Evolutionary conservation across 2,888 invertebrate genomes (phyloP), one percentile per base, ranked within the genome.

Genomic region (Nephrotoma appendiculata): DNA sequence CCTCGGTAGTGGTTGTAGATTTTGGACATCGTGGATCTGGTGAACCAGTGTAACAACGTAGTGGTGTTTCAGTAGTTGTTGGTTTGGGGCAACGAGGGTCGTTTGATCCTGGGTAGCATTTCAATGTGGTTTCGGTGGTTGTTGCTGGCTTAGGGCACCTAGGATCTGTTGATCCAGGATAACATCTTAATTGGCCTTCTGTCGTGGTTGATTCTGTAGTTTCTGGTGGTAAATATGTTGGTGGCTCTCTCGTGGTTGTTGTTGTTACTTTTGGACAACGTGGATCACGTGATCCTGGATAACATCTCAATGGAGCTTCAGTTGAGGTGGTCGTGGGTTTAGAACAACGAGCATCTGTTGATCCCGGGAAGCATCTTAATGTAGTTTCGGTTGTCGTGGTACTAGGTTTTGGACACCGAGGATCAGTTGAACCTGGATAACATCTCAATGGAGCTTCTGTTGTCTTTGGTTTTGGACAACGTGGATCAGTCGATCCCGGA

Each of bases 311-410:
- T 6, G 84, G 84, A 15, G 42, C 5, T 15, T 4, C 15, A 19
- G 19, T 19, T 85, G 43, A 15, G 12, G 43, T 85, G 5, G 57
- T 15, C 6, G 44, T 7, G 0, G 83, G 43, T 85, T n/a, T n/a
- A n/a, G n/a, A n/a, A n/a, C 91, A 91, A 15, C 90, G 87, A 0
- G 90, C 89, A 86, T 91, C 91, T 0, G 87, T 89, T 6, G 89
- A 89, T 9, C 91, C 91, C 1, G 91, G 91, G 87, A 87, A 92
- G 92, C 88, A 93, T 91, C 88, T 92, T 91, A 31, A 92, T 71
- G 87, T 89, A n/a, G 87, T 41, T 87, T 87, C 86, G 11, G 88
- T 86, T 42, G 87, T 83, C 44, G 88, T 87, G 7, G 88, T 88
- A 89, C 2, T 89, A 0, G 88, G 92, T 2, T 89, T 89, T 0